phyloP scores from a whole-genome alignment of 2,797 vertebrate genomes.

The Orientallactaga sibirica region DNA sequence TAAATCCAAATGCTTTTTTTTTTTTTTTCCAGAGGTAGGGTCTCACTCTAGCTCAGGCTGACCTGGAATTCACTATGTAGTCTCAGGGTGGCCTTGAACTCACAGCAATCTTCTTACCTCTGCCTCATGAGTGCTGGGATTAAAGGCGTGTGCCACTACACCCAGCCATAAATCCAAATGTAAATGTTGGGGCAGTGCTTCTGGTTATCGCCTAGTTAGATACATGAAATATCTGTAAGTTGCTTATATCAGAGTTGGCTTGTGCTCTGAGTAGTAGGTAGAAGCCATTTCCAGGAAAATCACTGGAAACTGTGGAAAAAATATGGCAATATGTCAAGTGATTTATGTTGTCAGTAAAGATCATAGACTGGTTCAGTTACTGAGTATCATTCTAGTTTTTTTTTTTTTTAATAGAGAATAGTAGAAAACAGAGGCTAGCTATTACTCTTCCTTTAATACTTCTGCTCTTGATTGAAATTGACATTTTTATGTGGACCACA shows the following conservation, averaged over 20 bases:
- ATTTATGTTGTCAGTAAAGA: slow-evolving; percentile 74
- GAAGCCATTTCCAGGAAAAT: slow-evolving; percentile 64
- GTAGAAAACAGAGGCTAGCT: slow-evolving; percentile 65
- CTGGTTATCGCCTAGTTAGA: slow-evolving; percentile 52
- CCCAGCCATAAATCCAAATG: slow-evolving; percentile 44
- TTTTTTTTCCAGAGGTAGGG: too few relatives aligned
- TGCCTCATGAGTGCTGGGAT: too few relatives aligned
- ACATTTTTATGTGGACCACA: slow-evolving; percentile 64
- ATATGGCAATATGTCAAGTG: slow-evolving; percentile 59
- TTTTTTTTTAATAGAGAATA: slow-evolving; percentile 23
- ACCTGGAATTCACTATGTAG: too few relatives aligned
- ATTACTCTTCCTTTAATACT: slow-evolving; percentile 46
- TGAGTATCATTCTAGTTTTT: slow-evolving; percentile 60
- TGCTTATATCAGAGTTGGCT: slow-evolving; percentile 11
- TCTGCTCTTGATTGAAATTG: slow-evolving; percentile 65
- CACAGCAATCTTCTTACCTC: too few relatives aligned
- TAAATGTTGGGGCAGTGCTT: neutral
- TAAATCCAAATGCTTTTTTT: slow-evolving; percentile 33
- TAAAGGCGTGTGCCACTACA: too few relatives aligned
- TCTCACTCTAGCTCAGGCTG: too few relatives aligned
- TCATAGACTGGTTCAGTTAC: slow-evolving; percentile 65
- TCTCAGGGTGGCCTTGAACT: too few relatives aligned
- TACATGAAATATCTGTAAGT: slow-evolving; percentile 47
- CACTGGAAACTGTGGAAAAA: slow-evolving; percentile 68
- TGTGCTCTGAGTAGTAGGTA: neutral